Percentiles rank a stretch among this genome's conserved stretches.
Conservation (phyloP, 2,888 invertebrate species). For the Mellilla xanthometata region DNA sequence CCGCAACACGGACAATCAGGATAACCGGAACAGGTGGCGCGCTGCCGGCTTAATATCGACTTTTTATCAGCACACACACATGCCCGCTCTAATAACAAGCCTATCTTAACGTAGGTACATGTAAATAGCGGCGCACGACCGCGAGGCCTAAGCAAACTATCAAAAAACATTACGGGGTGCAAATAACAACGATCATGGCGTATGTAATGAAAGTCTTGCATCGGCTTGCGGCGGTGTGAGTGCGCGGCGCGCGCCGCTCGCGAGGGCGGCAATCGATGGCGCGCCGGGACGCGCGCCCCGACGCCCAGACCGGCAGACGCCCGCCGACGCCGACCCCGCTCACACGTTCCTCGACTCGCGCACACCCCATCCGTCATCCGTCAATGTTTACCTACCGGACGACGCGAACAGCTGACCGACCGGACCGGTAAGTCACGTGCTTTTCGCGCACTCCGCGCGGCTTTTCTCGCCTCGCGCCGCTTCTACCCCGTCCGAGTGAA, state of each 20-base stretch:
- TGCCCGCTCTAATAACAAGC: slow-evolving; percentile 39
- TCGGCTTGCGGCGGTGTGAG: slow-evolving; percentile 42
- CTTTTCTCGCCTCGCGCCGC: slow-evolving; percentile 36
- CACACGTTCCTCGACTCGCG: slow-evolving; percentile 64
- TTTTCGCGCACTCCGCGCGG: slow-evolving; percentile 42
- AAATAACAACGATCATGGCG: slow-evolving; percentile 80
- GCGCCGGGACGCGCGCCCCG: slow-evolving; percentile 80
- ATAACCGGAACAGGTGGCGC: slow-evolving; percentile 60
- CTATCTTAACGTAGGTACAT: slow-evolving; percentile 40
- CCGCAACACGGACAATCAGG: slow-evolving; percentile 54
- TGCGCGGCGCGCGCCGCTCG: slow-evolving; percentile 72
- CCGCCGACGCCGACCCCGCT: slow-evolving; percentile 76
- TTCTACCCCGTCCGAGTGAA: slow-evolving; percentile 41
- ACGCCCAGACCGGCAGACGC: slow-evolving; percentile 84
- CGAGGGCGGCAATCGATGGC: slow-evolving; percentile 81
- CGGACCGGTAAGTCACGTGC: slow-evolving; percentile 81
- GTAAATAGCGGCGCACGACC: slow-evolving; percentile 44
- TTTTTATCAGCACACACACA: slow-evolving; percentile 50
- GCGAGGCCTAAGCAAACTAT: slow-evolving; percentile 70
- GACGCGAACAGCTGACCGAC: slow-evolving; percentile 79
- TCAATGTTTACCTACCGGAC: slow-evolving; percentile 78
- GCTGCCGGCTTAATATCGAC: slow-evolving; percentile 51
- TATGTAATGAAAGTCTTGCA: slow-evolving; percentile 81
- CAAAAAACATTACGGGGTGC: slow-evolving; percentile 80
- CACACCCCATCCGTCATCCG: slow-evolving; percentile 63